These are phyloP conservation scores for Gadus chalcogrammus DNA, from an alignment of 2,113 vertebrate genomes.

Conservation along the genomic window DNA sequence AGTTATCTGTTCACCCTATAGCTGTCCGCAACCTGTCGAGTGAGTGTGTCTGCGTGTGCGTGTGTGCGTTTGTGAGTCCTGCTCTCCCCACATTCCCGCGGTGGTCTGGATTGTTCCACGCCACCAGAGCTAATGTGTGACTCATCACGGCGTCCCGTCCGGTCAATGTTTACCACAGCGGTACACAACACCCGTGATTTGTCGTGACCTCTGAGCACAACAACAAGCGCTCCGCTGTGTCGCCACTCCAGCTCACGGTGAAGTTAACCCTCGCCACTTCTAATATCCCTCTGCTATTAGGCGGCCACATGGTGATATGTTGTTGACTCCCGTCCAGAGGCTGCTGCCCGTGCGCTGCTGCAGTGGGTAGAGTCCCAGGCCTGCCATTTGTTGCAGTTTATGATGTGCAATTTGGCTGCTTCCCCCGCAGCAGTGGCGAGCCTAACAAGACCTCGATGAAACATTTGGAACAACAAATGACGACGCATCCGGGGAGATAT, in stretches of 20 bases:
- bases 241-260: conserved; percentile 7
- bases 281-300: not conserved
- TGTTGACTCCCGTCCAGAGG: conserved; percentile 37
- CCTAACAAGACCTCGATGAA: conserved; percentile 52
- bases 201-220: not conserved
- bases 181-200: not conserved
- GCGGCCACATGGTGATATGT: not conserved
- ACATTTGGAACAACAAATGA: conserved; percentile 41
- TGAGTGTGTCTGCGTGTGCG: conserved; percentile 43
- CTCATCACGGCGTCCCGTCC: not conserved
- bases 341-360: conserved; percentile 28
- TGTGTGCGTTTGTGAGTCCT: conserved; percentile 18
- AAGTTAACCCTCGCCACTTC: conserved; percentile 6
- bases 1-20: conserved; percentile 45
- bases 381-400: conserved; percentile 47
- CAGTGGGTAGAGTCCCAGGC: conserved; percentile 42
- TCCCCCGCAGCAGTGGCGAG: conserved; percentile 36
- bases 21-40: conserved; percentile 33
- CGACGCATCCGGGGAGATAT: conserved; percentile 22
- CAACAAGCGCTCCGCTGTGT: conserved; percentile 16
- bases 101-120: conserved; percentile 14
- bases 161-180: conserved; percentile 37
- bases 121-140: conserved; percentile 30
- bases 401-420: conserved; percentile 47
- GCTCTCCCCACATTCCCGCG: conserved; percentile 14